These are phyloP conservation scores for Tetragonula clypearis DNA, from an alignment of 1,140 invertebrate species.

Conservation along the genomic window DNA sequence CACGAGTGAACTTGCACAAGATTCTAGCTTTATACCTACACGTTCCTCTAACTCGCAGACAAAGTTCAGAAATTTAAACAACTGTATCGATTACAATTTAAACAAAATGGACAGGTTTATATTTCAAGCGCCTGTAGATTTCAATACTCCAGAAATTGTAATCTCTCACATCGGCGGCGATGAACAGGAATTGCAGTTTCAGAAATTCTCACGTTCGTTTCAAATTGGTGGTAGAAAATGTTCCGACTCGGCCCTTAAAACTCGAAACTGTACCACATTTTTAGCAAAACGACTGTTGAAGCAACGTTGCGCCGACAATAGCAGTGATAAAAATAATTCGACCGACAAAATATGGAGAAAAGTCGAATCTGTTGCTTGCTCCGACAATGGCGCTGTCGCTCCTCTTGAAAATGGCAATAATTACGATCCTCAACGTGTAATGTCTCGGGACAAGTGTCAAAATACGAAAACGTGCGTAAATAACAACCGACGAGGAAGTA, in stretches of 20 bases:
- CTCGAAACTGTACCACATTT: not conserved
- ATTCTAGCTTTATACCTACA: constrained; percentile 67
- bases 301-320: not conserved
- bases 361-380: not conserved
- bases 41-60: constrained; percentile 58
- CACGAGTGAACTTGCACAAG: not conserved
- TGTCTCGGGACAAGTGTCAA: not conserved
- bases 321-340: not conserved
- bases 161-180: constrained; percentile 32
- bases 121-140: constrained; percentile 19
- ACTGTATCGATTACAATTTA: constrained; percentile 58
- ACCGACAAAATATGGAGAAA: not conserved
- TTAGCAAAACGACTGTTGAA: not conserved
- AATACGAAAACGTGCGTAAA: not conserved
- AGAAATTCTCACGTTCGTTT: constrained; percentile 57
- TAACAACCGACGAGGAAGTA: not conserved
- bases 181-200: constrained; percentile 57
- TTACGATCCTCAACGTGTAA: no score
- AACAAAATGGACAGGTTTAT: constrained; percentile 33
- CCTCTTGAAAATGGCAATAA: not conserved
- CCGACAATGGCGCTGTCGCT: not conserved
- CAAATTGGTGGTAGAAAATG: not conserved
- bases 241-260: not conserved
- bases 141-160: constrained; percentile 29
- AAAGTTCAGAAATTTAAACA: constrained; percentile 10